Base-by-base conservation (phyloP, 2,888 invertebrate species). In the Microctonus hyperodae region DNA sequence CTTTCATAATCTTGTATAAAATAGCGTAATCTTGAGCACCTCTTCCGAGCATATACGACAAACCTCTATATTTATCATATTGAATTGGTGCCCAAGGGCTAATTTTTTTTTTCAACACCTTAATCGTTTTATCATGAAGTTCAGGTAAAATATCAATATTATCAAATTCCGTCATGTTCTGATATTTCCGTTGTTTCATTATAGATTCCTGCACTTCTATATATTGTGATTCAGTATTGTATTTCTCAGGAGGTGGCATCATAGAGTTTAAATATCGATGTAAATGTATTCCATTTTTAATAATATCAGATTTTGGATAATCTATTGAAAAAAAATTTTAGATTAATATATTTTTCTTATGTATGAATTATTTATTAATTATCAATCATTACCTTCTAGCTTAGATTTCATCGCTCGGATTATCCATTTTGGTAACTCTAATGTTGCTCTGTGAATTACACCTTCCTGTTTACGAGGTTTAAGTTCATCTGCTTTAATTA, bases 401-500 rank as follows among this genome's bases (percentile, higher is more conserved):
- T 89, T 84, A 51, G 84, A 83, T 73, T 85, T 77, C 13, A 92
- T 87, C 2, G 90, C 87, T 23, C 87, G 85, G 25, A 85, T 79
- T 67, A 93, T 86, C 67, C 88, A 86, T 1, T 86, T 82, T 0
- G 94, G 94, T 13, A 93, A 77, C 2, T 81, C 70, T 0, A 88
- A 85, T 1, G 85, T 78, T 74, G 85, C 88, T 0, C 86, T 82
- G 70, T 86, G 86, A 1, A 88, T 83, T 56, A 89, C 86, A 28
- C 95, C 95, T 0, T 93, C 92, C 85, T 95, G 94, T 67, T 88
- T 87, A 61, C 89, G 87, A 0, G 91, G 90, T 80, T 92, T 92
- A 20, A 86, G 76, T 69, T 83, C 85, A 66, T 87, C 82, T 37
- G 87, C 86, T 56, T 87, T 79, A 53, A 90, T 85, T 72, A 83